phyloP scores from a whole-genome alignment of 2,888 invertebrate genomes.

The Euplexia lucipara region DNA sequence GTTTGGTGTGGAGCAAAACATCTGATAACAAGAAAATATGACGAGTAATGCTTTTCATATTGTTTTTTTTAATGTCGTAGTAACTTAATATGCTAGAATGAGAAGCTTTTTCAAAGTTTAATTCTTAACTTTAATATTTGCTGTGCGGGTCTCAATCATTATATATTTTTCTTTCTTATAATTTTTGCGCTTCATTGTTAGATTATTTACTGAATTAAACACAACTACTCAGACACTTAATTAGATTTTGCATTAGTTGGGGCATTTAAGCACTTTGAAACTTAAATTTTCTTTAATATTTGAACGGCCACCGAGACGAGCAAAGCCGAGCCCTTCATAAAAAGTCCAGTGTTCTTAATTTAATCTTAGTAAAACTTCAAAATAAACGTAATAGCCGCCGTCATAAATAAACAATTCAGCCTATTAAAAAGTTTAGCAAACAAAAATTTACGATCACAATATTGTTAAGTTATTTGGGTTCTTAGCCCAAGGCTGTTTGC shows the following conservation, averaged over 20 bases:
- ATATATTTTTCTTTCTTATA: too few species aligned
- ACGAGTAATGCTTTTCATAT: constrained; percentile 41
- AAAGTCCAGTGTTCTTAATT: constrained; percentile 36
- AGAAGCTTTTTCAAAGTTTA: too few species aligned
- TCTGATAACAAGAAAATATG: constrained; percentile 43
- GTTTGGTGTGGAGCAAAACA: constrained; percentile 66
- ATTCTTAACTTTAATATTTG: too few species aligned
- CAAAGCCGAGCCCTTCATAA: constrained; percentile 23
- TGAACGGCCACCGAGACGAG: constrained; percentile 5
- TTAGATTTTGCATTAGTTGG: constrained; percentile 2
- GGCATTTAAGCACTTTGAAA: constrained; percentile 9
- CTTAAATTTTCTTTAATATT: constrained; percentile 17
- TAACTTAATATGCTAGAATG: too few species aligned
- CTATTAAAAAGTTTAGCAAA: constrained; percentile 66
- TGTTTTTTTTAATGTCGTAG: too few species aligned
- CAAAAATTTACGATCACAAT: constrained; percentile 65
- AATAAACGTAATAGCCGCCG: constrained; percentile 49
- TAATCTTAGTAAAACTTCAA: constrained; percentile 48
- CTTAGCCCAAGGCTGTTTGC: constrained; percentile 29
- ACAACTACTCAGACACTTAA: constrained; percentile 2
- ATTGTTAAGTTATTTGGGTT: constrained; percentile 63
- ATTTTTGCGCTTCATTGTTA: constrained; percentile 6
- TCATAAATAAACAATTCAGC: constrained; percentile 65
- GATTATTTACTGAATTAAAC: not conserved
- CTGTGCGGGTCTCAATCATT: too few species aligned